Evolutionary conservation across 2,113 vertebrate species (phyloP).

Genomic region (Tragulus kanchil): DNA sequence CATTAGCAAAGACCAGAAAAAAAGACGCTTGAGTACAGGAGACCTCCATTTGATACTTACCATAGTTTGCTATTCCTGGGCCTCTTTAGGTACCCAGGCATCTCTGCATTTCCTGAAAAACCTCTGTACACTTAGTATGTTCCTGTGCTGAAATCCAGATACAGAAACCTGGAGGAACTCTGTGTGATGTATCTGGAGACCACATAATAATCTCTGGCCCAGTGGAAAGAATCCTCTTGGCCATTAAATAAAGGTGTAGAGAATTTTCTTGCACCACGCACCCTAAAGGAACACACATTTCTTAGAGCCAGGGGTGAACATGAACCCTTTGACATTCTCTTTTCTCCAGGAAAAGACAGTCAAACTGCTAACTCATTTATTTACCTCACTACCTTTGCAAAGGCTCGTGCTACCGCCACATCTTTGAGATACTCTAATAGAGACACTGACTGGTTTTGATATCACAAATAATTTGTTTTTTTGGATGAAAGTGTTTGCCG

Average conservation of each 20-base stretch:
- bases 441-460: slow-evolving; percentile 37
- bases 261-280: background rate
- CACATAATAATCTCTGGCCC: background rate
- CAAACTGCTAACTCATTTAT: background rate
- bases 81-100: background rate
- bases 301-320: background rate
- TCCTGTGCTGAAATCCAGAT: background rate
- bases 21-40: background rate
- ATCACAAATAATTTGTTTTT: slow-evolving; percentile 64
- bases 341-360: slow-evolving; percentile 8
- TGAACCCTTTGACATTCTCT: slow-evolving; percentile 15
- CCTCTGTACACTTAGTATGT: background rate
- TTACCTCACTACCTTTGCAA: background rate
- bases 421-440: background rate
- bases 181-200: background rate
- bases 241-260: slow-evolving; percentile 22
- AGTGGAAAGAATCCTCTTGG: background rate
- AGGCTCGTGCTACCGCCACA: background rate
- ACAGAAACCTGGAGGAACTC: background rate
- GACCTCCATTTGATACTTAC: background rate
- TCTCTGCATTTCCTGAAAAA: background rate
- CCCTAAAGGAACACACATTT: background rate
- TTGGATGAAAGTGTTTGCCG: slow-evolving; percentile 69
- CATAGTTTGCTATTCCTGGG: background rate
- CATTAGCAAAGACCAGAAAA: background rate